Percentiles rank a stretch among this genome's conserved stretches.
Evolutionary conservation across 2,113 vertebrate species (phyloP).

Genomic region (Sylvilagus bachmani): DNA sequence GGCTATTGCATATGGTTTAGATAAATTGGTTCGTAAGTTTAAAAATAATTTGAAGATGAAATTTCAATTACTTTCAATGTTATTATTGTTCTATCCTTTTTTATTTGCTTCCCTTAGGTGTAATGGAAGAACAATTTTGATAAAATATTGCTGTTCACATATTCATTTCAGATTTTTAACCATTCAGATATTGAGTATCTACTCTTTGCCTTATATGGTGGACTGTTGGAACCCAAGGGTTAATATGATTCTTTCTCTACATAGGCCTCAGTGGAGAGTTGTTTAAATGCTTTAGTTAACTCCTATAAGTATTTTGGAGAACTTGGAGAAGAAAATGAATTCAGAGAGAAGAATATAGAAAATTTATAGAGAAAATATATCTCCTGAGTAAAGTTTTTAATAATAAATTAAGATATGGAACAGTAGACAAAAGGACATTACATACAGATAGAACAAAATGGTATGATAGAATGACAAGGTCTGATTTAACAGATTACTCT

Average conservation of each 20-base stretch:
- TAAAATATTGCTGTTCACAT: conserved; percentile 24
- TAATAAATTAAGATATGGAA: not conserved
- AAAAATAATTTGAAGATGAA: conserved; percentile 17
- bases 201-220: not conserved
- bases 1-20: not conserved
- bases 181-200: not conserved
- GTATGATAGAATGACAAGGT: not conserved
- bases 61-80: not conserved
- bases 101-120: not conserved
- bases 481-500: not conserved
- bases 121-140: conserved; percentile 2
- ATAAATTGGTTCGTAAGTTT: not conserved
- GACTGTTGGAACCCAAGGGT: not conserved
- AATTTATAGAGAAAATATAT: not conserved
- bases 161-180: conserved; percentile 27
- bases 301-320: not conserved
- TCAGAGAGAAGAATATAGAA: not conserved
- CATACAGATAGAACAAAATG: not conserved
- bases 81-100: not conserved
- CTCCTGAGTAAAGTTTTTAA: not conserved
- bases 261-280: not conserved
- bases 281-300: not conserved
- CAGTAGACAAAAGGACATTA: not conserved
- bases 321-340: not conserved
- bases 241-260: not conserved